Evolutionary conservation across 2,113 vertebrate species (phyloP).

Genomic region (Urocolius indicus): DNA sequence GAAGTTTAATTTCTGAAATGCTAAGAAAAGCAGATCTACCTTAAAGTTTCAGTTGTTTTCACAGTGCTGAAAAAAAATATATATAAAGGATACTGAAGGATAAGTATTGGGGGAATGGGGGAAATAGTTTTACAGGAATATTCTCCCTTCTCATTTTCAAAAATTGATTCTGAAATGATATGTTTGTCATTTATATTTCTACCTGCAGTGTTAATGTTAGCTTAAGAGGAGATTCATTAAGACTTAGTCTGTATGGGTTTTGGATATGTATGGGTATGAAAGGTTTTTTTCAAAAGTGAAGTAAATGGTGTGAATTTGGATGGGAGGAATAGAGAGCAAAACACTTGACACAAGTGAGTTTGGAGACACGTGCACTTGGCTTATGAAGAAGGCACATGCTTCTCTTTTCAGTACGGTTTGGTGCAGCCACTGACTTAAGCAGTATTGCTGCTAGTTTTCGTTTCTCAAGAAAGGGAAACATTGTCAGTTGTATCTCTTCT

Average conservation of each 20-base stretch:
- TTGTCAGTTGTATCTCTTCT: neutral
- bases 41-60: conserved; percentile 4
- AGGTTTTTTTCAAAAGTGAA: neutral
- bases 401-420: neutral
- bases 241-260: neutral
- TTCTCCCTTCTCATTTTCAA: neutral
- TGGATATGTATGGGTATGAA: too few species aligned
- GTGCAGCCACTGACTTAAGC: neutral
- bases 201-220: neutral
- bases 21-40: too few species aligned
- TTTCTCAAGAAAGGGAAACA: neutral
- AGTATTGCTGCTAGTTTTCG: neutral
- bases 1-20: too few species aligned
- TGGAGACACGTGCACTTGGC: neutral
- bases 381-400: rapidly evolving
- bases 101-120: neutral
- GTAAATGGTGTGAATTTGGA: neutral
- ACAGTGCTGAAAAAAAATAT: neutral
- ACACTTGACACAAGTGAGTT: neutral
- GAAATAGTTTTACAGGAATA: neutral
- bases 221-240: neutral
- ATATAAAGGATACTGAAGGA: too few species aligned
- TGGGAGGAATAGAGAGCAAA: neutral
- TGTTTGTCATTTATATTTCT: neutral
- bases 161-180: neutral